phyloP scores from a whole-genome alignment of 2,797 vertebrate genomes.

The Onychomys arenicola region DNA sequence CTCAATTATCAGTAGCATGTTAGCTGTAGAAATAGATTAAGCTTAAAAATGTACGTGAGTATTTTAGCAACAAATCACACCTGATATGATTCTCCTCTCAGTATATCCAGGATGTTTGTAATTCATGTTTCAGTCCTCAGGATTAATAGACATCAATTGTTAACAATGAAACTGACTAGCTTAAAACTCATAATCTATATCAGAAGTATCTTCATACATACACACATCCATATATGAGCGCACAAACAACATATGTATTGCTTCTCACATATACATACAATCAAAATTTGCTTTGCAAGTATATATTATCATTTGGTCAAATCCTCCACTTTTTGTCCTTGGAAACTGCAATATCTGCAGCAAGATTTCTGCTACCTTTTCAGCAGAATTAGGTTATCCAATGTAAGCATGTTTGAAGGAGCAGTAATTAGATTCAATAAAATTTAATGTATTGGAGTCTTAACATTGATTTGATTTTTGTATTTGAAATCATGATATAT shows the following conservation, averaged over 20 bases:
- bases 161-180: background rate
- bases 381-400: background rate
- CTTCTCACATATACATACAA: background rate
- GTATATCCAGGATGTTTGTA: background rate
- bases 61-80: background rate
- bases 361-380: constrained; percentile 34
- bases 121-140: background rate
- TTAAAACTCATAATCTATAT: background rate
- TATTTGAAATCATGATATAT: constrained; percentile 75
- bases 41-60: background rate
- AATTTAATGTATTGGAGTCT: constrained; percentile 71
- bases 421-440: constrained; percentile 59
- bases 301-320: constrained; percentile 1
- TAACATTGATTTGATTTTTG: constrained; percentile 77
- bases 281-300: constrained; percentile 23
- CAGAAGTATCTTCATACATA: background rate
- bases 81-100: background rate
- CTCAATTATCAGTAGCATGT: background rate
- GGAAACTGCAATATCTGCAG: background rate
- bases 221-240: fast-evolving
- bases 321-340: constrained; percentile 21
- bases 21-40: background rate
- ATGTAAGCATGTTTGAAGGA: constrained; percentile 52
- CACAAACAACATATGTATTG: background rate
- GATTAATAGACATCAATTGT: background rate